Evolutionary conservation across 2,888 invertebrate genomes (phyloP).

Genomic region (Heteromyza rotundicornis): DNA sequence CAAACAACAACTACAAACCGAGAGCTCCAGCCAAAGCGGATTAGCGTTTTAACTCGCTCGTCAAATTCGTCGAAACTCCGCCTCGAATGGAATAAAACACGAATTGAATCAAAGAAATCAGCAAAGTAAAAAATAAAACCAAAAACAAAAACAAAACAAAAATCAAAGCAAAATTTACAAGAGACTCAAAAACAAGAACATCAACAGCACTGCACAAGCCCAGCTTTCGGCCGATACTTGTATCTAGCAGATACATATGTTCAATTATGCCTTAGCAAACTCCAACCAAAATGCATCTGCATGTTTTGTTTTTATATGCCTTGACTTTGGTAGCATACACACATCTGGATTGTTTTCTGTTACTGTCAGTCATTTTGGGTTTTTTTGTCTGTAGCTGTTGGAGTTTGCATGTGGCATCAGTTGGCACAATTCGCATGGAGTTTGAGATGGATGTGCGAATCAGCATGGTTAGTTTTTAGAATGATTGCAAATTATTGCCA

Average conservation of each 20-base stretch:
- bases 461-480: no score
- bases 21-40: not conserved
- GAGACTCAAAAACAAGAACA: not conserved
- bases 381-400: not conserved
- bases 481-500: no score
- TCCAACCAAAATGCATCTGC: not conserved
- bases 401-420: not conserved
- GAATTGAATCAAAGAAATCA: no score
- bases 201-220: not conserved
- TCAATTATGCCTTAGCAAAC: not conserved
- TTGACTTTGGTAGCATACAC: not conserved
- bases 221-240: not conserved
- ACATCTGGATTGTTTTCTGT: not conserved
- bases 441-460: no score
- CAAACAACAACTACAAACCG: slow-evolving; percentile 1
- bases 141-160: not conserved
- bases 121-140: no score
- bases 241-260: slow-evolving; percentile 2
- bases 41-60: not conserved
- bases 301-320: not conserved
- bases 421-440: no score
- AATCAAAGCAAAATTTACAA: not conserved
- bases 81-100: not conserved
- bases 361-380: not conserved
- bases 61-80: not conserved